Conservation (phyloP, 2,888 invertebrate species). For the Agrotis puta region DNA sequence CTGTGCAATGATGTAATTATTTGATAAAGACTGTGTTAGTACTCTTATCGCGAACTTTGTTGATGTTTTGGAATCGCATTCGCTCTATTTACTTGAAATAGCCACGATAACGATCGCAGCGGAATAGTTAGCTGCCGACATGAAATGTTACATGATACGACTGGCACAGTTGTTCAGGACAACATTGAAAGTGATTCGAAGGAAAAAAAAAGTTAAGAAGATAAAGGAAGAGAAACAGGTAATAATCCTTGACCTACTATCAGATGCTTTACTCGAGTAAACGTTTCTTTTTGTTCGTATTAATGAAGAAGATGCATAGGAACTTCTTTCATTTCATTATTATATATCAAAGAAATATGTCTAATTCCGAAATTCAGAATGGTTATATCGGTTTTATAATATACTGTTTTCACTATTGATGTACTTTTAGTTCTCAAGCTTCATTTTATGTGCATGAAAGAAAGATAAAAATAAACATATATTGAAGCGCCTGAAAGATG, state of each 20-base stretch:
- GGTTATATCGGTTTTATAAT: neutral
- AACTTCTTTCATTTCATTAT: neutral
- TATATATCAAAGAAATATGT: no score
- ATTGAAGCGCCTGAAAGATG: neutral
- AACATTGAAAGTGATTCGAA: slow-evolving; percentile 15
- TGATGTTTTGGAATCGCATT: slow-evolving; percentile 44
- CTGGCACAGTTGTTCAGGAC: slow-evolving; percentile 28
- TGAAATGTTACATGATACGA: slow-evolving; percentile 36
- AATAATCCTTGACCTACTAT: neutral
- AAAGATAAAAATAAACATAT: neutral
- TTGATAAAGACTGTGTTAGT: slow-evolving; percentile 48
- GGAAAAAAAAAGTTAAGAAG: slow-evolving; percentile 2
- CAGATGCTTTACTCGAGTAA: neutral
- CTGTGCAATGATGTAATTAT: slow-evolving; percentile 57
- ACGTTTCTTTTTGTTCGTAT: neutral
- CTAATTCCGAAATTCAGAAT: neutral
- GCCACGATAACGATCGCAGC: slow-evolving; percentile 39
- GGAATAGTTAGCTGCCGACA: slow-evolving; percentile 12
- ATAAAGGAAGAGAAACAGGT: slow-evolving; percentile 35
- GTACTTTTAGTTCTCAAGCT: neutral
- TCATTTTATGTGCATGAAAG: neutral
- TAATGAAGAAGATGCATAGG: no score
- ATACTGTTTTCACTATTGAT: neutral
- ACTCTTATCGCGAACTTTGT: slow-evolving; percentile 55
- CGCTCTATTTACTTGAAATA: slow-evolving; percentile 57